These are phyloP conservation scores for Chironomus riparius DNA, from an alignment of 2,888 invertebrate genomes.

Conservation along the genomic window DNA sequence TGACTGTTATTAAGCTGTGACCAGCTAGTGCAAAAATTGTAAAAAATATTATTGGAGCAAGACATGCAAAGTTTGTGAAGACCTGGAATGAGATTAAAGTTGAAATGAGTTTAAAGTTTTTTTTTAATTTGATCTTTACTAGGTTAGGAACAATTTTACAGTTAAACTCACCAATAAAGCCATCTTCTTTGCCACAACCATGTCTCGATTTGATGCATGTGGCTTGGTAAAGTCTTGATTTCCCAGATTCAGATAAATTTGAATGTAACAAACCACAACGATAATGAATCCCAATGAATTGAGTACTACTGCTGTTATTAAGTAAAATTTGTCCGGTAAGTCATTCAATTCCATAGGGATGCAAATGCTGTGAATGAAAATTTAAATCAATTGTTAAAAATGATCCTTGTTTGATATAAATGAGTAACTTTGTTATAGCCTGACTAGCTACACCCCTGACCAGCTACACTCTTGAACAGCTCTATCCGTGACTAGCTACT, in stretches of 20 bases:
- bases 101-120: too few relatives aligned
- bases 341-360: conserved; percentile 74
- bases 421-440: too few relatives aligned
- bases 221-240: conserved; percentile 48
- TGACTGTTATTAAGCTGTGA: conserved; percentile 72
- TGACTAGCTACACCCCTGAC: too few relatives aligned
- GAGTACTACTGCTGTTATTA: conserved; percentile 61
- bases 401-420: too few relatives aligned
- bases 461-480: too few relatives aligned
- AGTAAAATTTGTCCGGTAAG: conserved; percentile 60
- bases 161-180: conserved; percentile 55
- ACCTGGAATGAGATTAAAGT: conserved; percentile 36
- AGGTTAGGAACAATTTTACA: background rate
- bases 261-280: conserved; percentile 75
- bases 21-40: conserved; percentile 78
- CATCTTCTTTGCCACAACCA: conserved; percentile 81
- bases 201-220: conserved; percentile 42
- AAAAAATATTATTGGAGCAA: conserved; percentile 85
- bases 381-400: conserved; percentile 33
- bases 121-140: too few relatives aligned
- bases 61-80: conserved; percentile 74
- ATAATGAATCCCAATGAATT: conserved; percentile 74
- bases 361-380: conserved; percentile 57
- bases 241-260: conserved; percentile 73
- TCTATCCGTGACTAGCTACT: too few relatives aligned